Evolutionary conservation across 92 coral and sea anemone genomes (phyloP).

Genomic region (Porites divaricata): DNA sequence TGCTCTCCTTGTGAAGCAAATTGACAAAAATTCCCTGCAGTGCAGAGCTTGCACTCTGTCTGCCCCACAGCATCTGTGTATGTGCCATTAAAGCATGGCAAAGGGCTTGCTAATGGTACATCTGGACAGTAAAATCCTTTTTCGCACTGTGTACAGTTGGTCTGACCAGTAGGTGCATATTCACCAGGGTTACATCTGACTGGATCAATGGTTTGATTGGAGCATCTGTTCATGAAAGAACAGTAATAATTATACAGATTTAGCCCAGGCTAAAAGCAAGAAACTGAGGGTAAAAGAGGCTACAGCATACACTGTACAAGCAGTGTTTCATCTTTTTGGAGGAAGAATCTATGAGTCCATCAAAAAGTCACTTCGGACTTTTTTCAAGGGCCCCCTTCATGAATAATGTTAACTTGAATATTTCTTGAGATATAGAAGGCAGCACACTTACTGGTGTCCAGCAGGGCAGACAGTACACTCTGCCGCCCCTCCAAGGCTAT

Average conservation of each 20-base stretch:
- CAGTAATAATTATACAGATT: neutral
- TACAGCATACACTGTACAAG: neutral
- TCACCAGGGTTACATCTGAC: constrained; percentile 80
- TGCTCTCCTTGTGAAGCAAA: constrained; percentile 66
- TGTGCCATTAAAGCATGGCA: constrained; percentile 87
- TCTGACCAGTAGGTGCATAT: constrained; percentile 78
- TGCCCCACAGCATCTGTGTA: constrained; percentile 67
- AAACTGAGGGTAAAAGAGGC: neutral
- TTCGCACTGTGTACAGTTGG: constrained; percentile 64
- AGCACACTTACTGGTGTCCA: constrained; percentile 87
- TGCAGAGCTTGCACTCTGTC: constrained; percentile 72
- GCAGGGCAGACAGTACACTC: constrained; percentile 76
- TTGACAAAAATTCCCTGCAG: constrained; percentile 84
- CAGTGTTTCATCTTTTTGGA: no score
- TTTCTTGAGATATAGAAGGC: neutral
- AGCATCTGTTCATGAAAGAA: constrained; percentile 66
- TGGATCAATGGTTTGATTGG: constrained; percentile 72
- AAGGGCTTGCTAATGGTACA: constrained; percentile 62
- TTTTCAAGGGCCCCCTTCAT: no score
- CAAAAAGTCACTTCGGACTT: no score
- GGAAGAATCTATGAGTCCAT: no score
- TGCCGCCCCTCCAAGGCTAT: constrained; percentile 74
- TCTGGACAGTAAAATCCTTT: constrained; percentile 85
- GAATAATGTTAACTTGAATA: neutral
- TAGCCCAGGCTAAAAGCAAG: neutral